Conservation (phyloP, 2,797 vertebrate species). For the Balearica regulorum region DNA sequence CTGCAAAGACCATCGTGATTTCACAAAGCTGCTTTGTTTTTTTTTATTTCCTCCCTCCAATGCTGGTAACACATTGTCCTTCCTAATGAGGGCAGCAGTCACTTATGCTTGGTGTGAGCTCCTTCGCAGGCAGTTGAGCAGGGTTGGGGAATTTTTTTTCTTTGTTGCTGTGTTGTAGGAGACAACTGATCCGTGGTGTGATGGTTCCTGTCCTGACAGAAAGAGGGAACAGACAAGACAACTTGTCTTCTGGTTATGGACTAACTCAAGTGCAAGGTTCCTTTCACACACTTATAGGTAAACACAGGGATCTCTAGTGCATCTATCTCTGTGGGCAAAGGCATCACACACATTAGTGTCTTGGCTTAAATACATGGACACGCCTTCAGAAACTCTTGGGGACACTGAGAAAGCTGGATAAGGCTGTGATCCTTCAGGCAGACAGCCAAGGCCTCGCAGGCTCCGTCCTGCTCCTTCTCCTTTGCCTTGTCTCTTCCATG, state of each 20-base stretch:
- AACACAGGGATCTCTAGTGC: fast-evolving
- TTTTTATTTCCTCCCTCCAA: background rate
- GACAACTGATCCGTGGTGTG: background rate
- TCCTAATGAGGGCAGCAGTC: slow-evolving; percentile 25
- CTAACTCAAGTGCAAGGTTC: background rate
- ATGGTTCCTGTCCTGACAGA: background rate
- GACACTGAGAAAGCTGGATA: background rate
- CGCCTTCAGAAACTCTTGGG: background rate
- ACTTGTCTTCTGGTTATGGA: too few species aligned
- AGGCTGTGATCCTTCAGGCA: background rate
- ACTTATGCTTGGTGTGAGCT: background rate
- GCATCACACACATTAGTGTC: fast-evolving
- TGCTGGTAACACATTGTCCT: slow-evolving; percentile 8
- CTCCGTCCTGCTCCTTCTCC: background rate
- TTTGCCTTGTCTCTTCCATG: background rate
- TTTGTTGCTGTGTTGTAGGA: background rate
- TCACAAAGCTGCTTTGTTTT: background rate
- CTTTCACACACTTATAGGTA: background rate
- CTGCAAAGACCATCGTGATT: background rate
- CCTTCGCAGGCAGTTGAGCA: background rate
- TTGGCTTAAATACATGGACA: background rate
- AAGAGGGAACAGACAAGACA: background rate
- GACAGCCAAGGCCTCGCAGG: fast-evolving
- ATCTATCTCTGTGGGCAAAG: background rate
- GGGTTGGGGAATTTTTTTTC: background rate